Conservation (phyloP, 2,888 invertebrate genomes). For the Agrotis clavis region DNA sequence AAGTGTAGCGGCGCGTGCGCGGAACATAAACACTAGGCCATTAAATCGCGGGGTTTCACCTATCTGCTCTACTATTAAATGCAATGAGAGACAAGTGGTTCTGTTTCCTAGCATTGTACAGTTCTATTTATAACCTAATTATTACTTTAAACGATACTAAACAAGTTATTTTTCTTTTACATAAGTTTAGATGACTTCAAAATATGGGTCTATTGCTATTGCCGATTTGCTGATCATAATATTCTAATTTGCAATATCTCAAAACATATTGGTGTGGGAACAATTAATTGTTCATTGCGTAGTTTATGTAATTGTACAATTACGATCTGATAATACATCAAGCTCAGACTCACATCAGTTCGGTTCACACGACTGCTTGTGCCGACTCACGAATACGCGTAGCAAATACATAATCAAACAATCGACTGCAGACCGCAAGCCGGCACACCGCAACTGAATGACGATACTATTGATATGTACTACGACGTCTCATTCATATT, state of each 20-base stretch:
- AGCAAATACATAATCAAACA: background rate
- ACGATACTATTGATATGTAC: slow-evolving; percentile 3
- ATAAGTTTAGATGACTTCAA: too few relatives aligned
- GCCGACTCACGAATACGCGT: background rate
- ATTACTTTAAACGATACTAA: background rate
- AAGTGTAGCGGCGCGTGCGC: background rate
- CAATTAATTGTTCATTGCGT: too few relatives aligned
- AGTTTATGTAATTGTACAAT: background rate
- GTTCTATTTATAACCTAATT: slow-evolving; percentile 3
- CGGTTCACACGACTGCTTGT: slow-evolving; percentile 3
- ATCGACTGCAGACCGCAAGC: slow-evolving; percentile 26
- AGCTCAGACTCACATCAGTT: background rate
- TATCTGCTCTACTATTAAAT: slow-evolving; percentile 4
- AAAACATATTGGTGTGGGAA: too few relatives aligned
- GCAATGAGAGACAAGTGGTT: background rate
- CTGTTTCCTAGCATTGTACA: slow-evolving; percentile 14
- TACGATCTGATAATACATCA: background rate
- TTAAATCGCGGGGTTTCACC: slow-evolving; percentile 41
- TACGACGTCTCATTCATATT: slow-evolving; percentile 21
- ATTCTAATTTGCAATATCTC: too few relatives aligned
- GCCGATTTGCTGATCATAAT: too few relatives aligned
- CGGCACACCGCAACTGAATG: slow-evolving; percentile 14
- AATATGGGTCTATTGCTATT: too few relatives aligned
- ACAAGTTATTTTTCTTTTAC: too few relatives aligned
- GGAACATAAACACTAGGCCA: background rate